Evolutionary conservation across 2,797 vertebrate genomes (phyloP), one percentile per base, ranked within the genome.

Genomic region (Acestrorhynchus altus): DNA sequence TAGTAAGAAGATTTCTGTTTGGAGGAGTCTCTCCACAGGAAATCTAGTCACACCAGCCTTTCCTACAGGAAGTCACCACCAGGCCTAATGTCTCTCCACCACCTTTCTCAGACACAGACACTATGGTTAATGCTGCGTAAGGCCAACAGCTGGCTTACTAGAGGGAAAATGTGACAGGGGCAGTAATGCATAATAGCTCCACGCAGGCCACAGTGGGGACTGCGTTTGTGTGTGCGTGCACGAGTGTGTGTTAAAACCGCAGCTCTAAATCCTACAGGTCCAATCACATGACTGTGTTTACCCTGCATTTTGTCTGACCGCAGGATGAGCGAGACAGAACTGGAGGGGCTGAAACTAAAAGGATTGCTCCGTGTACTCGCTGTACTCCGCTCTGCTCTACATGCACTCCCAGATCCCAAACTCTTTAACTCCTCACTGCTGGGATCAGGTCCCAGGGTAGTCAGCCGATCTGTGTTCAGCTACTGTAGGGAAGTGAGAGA

Each of bases 41-140:
- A 80, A 60, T 35, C 47, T 60, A 74, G 80, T 61, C 77, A 31
- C 49, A 74, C 80, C 74, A 80, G 72, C 44, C 26, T 77, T 78
- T 81, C 83, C 81, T 83, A 66, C 67, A 79, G 83, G 83, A 84
- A 83, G 78, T 74, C 64, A 81, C 76, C 83, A 56, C 60, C 72
- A 61, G 70, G n/a, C 44, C 75, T 39, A 42, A 74, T 59, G 24
- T 13, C 15, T 79, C 42, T 42, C 75, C 54, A 15, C 18, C 22
- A 39, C 11, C 24, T 39, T 12, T 54, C 28, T 28, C 28, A 39
- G 11, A 40, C 60, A 57, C 51, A n/a, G n/a, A 20, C 66, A 67
- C 80, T 80, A 79, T 31, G 4, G 0, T 8, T 12, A 61, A 56
- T 59, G 44, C 77, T 52, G 56, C 35, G 31, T 52, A 60, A 56